These are phyloP conservation scores for Pammene fasciana DNA, from an alignment of 2,888 invertebrate genomes.

Conservation along the genomic window DNA sequence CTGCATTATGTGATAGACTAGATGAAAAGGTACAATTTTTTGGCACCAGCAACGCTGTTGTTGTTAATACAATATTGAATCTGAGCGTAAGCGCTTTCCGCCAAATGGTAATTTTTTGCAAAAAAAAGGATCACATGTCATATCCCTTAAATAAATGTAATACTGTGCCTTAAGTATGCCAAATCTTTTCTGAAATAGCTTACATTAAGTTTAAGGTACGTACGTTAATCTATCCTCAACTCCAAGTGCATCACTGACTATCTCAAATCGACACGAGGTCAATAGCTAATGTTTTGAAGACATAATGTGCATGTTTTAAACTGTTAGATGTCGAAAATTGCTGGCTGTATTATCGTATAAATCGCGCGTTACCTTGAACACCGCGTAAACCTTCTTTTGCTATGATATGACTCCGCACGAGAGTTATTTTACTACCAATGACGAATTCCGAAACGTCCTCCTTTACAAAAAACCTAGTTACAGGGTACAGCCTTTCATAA, in stretches of 20 bases:
- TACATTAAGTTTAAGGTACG: not conserved
- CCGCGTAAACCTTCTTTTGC: constrained; percentile 17
- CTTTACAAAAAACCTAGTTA: not conserved
- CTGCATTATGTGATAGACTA: too few species aligned
- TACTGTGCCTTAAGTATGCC: not conserved
- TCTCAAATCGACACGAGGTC: constrained; percentile 33
- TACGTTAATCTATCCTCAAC: constrained; percentile 7
- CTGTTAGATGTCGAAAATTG: constrained; percentile 29
- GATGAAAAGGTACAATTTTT: too few species aligned
- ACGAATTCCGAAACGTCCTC: too few species aligned
- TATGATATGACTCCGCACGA: constrained; percentile 5
- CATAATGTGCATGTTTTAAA: constrained; percentile 15
- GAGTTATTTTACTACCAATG: not conserved
- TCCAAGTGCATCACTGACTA: not conserved
- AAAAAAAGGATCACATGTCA: too few species aligned
- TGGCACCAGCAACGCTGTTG: too few species aligned
- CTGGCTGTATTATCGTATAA: constrained; percentile 6
- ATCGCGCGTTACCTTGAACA: constrained; percentile 28
- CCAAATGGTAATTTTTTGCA: too few species aligned
- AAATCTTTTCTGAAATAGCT: not conserved
- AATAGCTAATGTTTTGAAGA: constrained; percentile 15
- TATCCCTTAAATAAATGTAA: too few species aligned
- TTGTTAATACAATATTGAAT: too few species aligned
- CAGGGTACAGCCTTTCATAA: not conserved
- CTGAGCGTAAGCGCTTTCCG: too few species aligned